Evolutionary conservation across 2,888 invertebrate genomes (phyloP), one percentile per base, ranked within the genome.

Genomic region (Lepidocyrtoides sp.): DNA sequence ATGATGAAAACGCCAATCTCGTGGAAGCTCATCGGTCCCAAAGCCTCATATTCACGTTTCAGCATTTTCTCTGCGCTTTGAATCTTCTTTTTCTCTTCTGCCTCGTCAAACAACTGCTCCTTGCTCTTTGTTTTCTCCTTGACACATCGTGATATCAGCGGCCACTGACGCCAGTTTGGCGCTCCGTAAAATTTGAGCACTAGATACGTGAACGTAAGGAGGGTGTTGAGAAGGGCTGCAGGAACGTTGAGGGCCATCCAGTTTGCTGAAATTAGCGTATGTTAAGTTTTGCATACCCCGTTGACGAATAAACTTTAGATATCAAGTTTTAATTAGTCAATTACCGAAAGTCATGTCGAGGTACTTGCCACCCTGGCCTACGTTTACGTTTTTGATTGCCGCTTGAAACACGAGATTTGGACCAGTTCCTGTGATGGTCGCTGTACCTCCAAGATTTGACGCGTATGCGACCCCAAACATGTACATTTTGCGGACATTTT

Each of bases 231-330:
- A 89, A 98, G 94, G 97, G 98, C 98, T 0, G 97, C 96, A 0
- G 98, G 98, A 17, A 98, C 97, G 94, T 97, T 97, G 95, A 98
- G 98, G 94, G 97, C 96, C 97, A 98, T 97, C 97, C 98, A 98
- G 94, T 97, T n/a, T n/a, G n/a, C n/a, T n/a, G n/a, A n/a, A n/a
- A n/a, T n/a, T n/a, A n/a, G n/a, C n/a, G n/a, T n/a, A n/a, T n/a
- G n/a, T n/a, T n/a, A n/a, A n/a, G n/a, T n/a, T n/a, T n/a, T n/a
- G n/a, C n/a, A n/a, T n/a, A n/a, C n/a, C n/a, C n/a, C n/a, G n/a
- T n/a, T n/a, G n/a, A n/a, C n/a, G n/a, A n/a, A n/a, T n/a, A n/a
- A n/a, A n/a, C n/a, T n/a, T n/a, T n/a, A n/a, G n/a, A n/a, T n/a
- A n/a, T n/a, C n/a, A n/a, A n/a, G n/a, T n/a, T n/a, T n/a, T n/a